Conservation (phyloP, 2,113 vertebrate species). For the Psittacula cyanocephala region DNA sequence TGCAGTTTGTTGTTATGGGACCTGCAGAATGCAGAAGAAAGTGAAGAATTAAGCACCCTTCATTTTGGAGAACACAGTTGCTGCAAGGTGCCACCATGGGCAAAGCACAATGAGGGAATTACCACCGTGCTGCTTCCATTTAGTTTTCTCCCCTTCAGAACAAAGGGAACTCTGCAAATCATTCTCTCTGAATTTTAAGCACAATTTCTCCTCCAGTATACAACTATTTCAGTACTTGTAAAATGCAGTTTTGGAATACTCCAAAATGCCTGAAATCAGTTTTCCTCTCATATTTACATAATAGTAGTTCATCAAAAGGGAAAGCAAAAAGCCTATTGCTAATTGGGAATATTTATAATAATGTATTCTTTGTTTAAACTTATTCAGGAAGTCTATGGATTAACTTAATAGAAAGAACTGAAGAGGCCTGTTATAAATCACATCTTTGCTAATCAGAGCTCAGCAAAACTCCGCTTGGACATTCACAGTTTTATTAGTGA, state of each 20-base stretch:
- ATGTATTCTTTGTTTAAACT: constrained; percentile 29
- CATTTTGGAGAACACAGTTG: constrained; percentile 66
- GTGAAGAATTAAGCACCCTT: constrained; percentile 84
- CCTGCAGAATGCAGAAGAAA: constrained; percentile 91
- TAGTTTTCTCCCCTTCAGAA: not conserved
- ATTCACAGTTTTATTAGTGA: constrained; percentile 78
- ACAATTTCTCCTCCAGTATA: not conserved
- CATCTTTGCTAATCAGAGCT: constrained; percentile 65
- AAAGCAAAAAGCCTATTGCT: constrained; percentile 34
- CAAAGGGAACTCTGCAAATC: not conserved
- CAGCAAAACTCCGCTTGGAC: constrained; percentile 65
- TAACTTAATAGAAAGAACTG: constrained; percentile 49
- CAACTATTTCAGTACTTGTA: constrained; percentile 12
- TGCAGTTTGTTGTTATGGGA: constrained; percentile 99
- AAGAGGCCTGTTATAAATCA: constrained; percentile 74
- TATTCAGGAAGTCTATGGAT: not conserved
- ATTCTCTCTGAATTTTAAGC: not conserved
- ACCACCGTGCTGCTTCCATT: constrained; percentile 74
- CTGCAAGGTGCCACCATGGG: constrained; percentile 74
- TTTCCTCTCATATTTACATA: constrained; percentile 35
- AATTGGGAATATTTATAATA: not conserved
- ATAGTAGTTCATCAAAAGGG: constrained; percentile 1
- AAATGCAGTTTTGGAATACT: constrained; percentile 40
- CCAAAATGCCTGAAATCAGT: constrained; percentile 36
- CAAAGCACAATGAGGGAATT: constrained; percentile 62